Evolutionary conservation across 2,113 vertebrate species (phyloP).

Genomic region (Lepus timidus): DNA sequence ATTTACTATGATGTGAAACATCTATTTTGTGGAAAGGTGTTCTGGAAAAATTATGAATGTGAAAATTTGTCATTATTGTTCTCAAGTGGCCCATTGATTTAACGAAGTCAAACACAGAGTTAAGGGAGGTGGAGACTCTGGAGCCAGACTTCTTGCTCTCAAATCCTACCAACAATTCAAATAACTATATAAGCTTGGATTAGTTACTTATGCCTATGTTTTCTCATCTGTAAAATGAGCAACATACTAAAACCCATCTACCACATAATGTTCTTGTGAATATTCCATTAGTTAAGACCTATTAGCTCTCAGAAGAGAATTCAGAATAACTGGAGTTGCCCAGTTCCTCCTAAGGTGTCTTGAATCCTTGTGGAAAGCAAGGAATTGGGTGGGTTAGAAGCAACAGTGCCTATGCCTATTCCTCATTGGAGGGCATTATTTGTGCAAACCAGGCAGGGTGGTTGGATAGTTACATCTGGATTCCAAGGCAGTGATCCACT

Average conservation of each 20-base stretch:
- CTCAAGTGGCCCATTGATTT: not conserved
- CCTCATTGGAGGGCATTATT: not conserved
- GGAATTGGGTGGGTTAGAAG: conserved; percentile 26
- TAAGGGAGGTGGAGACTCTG: not conserved
- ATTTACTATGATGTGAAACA: conserved; percentile 28
- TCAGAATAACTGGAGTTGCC: not conserved
- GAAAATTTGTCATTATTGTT: not conserved
- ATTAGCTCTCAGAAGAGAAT: not conserved
- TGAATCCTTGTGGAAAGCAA: conserved; percentile 34
- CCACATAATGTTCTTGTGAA: not conserved
- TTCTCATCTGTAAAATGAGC: not conserved
- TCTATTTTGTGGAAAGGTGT: conserved; percentile 1
- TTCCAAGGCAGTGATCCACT: conserved; percentile 40
- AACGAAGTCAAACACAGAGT: not conserved
- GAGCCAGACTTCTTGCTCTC: not conserved
- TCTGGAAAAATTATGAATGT: not conserved
- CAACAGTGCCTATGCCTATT: not conserved
- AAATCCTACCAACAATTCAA: not conserved
- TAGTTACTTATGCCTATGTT: not conserved
- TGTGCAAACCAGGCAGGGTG: conserved; percentile 1
- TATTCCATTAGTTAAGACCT: not conserved
- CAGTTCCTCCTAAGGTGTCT: not conserved
- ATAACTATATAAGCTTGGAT: not conserved
- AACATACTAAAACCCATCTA: not conserved
- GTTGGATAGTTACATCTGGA: conserved; percentile 40